Conservation (phyloP, 2,888 invertebrate genomes). For the Calameuta pallipes region DNA sequence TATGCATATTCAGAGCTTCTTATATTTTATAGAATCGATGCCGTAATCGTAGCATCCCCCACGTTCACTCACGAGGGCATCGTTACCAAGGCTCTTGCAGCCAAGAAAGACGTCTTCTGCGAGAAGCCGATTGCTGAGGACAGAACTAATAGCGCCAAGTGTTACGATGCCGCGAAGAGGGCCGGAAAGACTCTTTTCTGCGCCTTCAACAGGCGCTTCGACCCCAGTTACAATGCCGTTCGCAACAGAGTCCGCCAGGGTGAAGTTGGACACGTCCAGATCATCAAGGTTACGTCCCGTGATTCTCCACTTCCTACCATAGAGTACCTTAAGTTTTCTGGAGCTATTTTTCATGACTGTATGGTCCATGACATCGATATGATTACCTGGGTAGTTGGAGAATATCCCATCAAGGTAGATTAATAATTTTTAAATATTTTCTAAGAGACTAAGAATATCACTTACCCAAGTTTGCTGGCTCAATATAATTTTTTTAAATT, state of each 20-base stretch:
- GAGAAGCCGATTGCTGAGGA: slow-evolving; percentile 77
- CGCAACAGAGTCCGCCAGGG: slow-evolving; percentile 69
- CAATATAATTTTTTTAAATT: not conserved
- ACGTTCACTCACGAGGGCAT: slow-evolving; percentile 72
- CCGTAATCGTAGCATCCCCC: slow-evolving; percentile 71
- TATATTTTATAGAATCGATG: slow-evolving; percentile 63
- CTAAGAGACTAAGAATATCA: not conserved
- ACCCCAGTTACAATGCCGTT: slow-evolving; percentile 71
- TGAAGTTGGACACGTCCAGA: slow-evolving; percentile 73
- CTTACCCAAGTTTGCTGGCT: not conserved
- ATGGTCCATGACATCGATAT: slow-evolving; percentile 78
- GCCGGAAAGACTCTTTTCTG: slow-evolving; percentile 71
- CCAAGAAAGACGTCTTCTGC: slow-evolving; percentile 75
- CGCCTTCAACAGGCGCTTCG: slow-evolving; percentile 78
- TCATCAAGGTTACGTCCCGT: slow-evolving; percentile 73
- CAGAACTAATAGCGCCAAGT: slow-evolving; percentile 68
- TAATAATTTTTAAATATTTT: slow-evolving; percentile 24
- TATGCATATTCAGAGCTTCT: not conserved
- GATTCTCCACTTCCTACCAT: slow-evolving; percentile 75
- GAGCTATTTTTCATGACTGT: slow-evolving; percentile 78
- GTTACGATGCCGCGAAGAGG: slow-evolving; percentile 71
- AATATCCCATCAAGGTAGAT: slow-evolving; percentile 72
- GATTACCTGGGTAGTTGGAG: slow-evolving; percentile 74
- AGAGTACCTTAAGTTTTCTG: slow-evolving; percentile 73
- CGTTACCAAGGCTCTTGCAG: slow-evolving; percentile 68